A percentile compares a stretch with the other conserved stretches of the same genome.
phyloP scores from a whole-genome alignment of 2,113 vertebrate species.

The Myiagra hebetior region DNA sequence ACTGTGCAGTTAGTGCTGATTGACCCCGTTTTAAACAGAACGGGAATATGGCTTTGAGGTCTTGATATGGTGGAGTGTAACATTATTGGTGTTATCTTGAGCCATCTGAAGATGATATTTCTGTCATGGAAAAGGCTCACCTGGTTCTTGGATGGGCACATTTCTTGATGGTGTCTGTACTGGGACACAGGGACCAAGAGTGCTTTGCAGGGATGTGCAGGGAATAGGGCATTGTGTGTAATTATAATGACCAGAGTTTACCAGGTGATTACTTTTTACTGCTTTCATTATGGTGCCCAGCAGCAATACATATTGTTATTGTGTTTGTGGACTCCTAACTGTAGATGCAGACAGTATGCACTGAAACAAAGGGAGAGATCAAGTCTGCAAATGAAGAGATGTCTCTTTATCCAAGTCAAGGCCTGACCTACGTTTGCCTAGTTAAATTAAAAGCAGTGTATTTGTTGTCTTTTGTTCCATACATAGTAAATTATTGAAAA shows the following conservation, averaged over 20 bases:
- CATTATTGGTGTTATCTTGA: neutral
- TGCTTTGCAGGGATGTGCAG: slow-evolving; percentile 84
- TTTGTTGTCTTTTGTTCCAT: neutral
- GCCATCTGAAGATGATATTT: slow-evolving; percentile 54
- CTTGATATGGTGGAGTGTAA: neutral
- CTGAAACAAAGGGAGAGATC: neutral
- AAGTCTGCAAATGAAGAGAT: neutral
- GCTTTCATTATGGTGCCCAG: neutral
- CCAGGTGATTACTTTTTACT: neutral
- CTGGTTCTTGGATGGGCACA: slow-evolving; percentile 75
- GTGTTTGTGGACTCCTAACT: neutral
- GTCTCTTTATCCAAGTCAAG: neutral
- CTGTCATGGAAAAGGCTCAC: slow-evolving; percentile 79
- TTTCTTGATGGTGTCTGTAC: slow-evolving; percentile 81
- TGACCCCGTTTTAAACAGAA: neutral
- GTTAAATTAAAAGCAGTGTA: neutral
- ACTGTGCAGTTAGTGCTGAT: neutral
- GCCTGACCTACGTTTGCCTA: neutral
- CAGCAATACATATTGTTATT: neutral
- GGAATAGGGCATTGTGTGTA: slow-evolving; percentile 45
- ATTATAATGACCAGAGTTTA: neutral
- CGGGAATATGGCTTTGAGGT: neutral
- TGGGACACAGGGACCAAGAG: slow-evolving; percentile 81
- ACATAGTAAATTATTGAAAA: neutral
- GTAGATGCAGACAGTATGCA: neutral